Conservation (phyloP, 2,888 invertebrate genomes). For the Elegia similella region DNA sequence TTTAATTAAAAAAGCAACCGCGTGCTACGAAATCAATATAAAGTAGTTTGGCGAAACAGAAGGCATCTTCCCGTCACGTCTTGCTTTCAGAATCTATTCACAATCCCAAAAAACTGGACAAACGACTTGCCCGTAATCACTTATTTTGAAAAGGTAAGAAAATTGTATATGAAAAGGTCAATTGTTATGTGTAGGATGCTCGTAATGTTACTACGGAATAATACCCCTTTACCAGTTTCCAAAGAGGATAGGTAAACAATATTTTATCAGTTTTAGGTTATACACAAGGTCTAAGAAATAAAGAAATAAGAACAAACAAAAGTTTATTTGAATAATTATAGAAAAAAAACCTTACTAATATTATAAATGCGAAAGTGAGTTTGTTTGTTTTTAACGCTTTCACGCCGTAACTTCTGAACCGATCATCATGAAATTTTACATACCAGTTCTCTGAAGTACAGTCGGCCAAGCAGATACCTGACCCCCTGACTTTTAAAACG, state of each 20-base stretch:
- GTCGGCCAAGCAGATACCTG: too few species aligned
- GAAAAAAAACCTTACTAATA: too few species aligned
- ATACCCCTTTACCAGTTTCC: not conserved
- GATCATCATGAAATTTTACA: too few species aligned
- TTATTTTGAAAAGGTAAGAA: not conserved
- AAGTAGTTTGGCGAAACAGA: not conserved
- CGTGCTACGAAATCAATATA: not conserved
- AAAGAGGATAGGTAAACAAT: not conserved
- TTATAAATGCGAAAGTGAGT: too few species aligned
- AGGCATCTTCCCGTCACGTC: not conserved
- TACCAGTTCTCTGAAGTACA: too few species aligned
- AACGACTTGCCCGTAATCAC: not conserved
- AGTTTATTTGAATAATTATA: too few species aligned
- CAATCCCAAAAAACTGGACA: not conserved
- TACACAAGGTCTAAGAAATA: not conserved
- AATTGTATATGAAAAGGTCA: constrained; percentile 2
- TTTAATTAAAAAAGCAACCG: not conserved
- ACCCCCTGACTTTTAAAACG: too few species aligned
- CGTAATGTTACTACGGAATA: not conserved
- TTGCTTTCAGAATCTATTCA: not conserved
- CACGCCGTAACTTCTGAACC: too few species aligned
- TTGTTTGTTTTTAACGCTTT: too few species aligned
- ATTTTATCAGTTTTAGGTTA: not conserved
- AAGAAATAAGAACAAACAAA: too few species aligned
- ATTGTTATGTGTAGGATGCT: constrained; percentile 4